Evolutionary conservation across 2,888 invertebrate species (phyloP), one percentile per base, ranked within the genome.

Genomic region (Bombylius major): DNA sequence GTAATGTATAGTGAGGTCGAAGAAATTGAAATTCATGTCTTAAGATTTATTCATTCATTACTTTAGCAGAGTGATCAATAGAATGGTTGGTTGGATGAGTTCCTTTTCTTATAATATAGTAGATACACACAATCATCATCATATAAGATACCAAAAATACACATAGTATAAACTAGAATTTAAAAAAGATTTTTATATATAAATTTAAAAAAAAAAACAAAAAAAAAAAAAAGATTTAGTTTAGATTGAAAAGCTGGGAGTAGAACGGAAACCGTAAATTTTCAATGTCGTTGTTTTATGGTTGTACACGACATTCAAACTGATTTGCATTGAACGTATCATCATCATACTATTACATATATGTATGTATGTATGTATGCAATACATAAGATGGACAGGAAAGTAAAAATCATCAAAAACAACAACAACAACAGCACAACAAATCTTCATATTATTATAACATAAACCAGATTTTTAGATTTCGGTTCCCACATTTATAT

Each of bases 1-100:
- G 3, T 23, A 23, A 23, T 23, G 23, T 23, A 23, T 23, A 47
- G 9, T 12, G 54, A 50, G 50, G 55, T 47, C 47, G 44, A 55
- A 50, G 55, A 57, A 59, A 59, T 57, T 59, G 59, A 59, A 59
- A 59, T 59, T 59, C 59, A 56, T 56, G 58, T 58, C 58, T 54
- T 56, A 44, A 60, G 58, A 60, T 60, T 60, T 60, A 60, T 60
- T 60, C 60, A 60, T 60, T 60, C 60, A 60, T 60, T 60, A 60
- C 60, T 60, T 23, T 57, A 54, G 53, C 59, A 57, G 54, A 57
- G 54, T 57, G 59, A 59, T 59, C 57, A 59, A 57, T 57, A 55
- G 57, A 57, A 57, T 57, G 57, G 59, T 42, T 11, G 39, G 11
- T 42, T 11, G 39, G 11, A 42, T 42, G 39, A 36, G 8, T 42